Percentiles rank a stretch among this genome's conserved stretches.
phyloP scores from a whole-genome alignment of 2,888 invertebrate species.

The Microchrysa polita region DNA sequence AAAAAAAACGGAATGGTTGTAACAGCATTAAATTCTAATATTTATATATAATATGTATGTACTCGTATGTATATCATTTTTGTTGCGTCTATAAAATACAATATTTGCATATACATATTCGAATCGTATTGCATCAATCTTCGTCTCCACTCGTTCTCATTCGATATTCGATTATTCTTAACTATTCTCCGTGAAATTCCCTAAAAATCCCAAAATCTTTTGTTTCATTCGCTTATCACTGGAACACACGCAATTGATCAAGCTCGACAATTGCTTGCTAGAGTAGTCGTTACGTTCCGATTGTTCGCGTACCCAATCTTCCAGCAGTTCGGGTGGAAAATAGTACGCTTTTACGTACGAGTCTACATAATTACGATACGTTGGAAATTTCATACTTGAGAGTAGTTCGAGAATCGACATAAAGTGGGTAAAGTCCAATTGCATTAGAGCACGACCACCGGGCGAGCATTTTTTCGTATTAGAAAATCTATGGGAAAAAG shows the following conservation, averaged over 20 bases:
- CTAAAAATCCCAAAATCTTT: slow-evolving; percentile 77
- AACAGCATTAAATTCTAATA: slow-evolving; percentile 26
- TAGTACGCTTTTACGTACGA: slow-evolving; percentile 97
- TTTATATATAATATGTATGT: no score
- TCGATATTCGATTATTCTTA: slow-evolving; percentile 48
- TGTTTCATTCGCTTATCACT: slow-evolving; percentile 88
- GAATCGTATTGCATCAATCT: slow-evolving; percentile 21
- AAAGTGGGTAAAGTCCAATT: slow-evolving; percentile 95
- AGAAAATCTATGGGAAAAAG: slow-evolving; percentile 71
- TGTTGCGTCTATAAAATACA: slow-evolving; percentile 31
- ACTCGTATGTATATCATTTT: slow-evolving; percentile 12
- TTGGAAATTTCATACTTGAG: slow-evolving; percentile 83
- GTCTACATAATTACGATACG: slow-evolving; percentile 91
- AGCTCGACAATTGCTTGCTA: slow-evolving; percentile 82
- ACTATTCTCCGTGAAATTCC: slow-evolving; percentile 61
- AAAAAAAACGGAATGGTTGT: slow-evolving; percentile 18
- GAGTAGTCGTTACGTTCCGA: slow-evolving; percentile 90
- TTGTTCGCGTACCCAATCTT: slow-evolving; percentile 88
- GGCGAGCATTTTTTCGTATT: slow-evolving; percentile 94
- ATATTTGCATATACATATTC: slow-evolving; percentile 34
- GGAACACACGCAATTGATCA: slow-evolving; percentile 87
- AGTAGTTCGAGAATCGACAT: slow-evolving; percentile 90
- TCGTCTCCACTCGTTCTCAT: slow-evolving; percentile 11
- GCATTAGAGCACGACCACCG: slow-evolving; percentile 97
- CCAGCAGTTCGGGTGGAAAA: slow-evolving; percentile 85